phyloP scores from a whole-genome alignment of 2,113 vertebrate genomes.

The Phainopepla nitens region DNA sequence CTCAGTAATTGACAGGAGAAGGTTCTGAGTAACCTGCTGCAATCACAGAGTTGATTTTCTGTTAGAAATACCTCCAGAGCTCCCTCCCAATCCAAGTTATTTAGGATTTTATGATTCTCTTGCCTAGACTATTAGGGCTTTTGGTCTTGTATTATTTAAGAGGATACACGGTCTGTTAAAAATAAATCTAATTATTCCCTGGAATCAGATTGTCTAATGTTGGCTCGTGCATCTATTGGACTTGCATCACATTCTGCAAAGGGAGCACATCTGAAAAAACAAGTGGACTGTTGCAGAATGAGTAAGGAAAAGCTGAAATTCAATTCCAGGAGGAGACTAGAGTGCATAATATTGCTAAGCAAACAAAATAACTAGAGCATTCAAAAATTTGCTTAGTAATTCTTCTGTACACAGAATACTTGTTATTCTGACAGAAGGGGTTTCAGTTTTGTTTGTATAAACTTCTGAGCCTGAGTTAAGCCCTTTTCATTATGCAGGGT shows the following conservation, averaged over 20 bases:
- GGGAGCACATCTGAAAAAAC: not conserved
- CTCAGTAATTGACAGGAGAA: not conserved
- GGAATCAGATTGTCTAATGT: not conserved
- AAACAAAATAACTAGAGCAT: not conserved
- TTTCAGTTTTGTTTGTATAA: not conserved
- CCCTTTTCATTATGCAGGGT: not conserved
- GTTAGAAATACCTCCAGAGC: not conserved
- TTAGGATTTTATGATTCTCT: not conserved
- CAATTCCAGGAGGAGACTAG: not conserved
- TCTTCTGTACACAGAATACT: not conserved
- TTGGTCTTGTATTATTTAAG: not conserved
- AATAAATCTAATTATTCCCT: not conserved
- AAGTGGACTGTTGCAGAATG: not conserved
- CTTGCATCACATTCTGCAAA: not conserved
- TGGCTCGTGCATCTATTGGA: rapidly evolving
- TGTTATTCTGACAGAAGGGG: not conserved
- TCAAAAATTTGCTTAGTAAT: not conserved
- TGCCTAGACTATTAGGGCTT: not conserved
- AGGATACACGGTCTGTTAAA: not conserved
- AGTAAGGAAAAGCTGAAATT: not conserved
- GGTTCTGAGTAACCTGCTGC: not conserved
- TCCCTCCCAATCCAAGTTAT: not conserved
- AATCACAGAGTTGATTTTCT: not conserved
- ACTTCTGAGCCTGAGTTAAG: not conserved
- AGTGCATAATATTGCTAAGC: not conserved